phyloP scores from a whole-genome alignment of 2,797 vertebrate genomes.

The Manis javanica region DNA sequence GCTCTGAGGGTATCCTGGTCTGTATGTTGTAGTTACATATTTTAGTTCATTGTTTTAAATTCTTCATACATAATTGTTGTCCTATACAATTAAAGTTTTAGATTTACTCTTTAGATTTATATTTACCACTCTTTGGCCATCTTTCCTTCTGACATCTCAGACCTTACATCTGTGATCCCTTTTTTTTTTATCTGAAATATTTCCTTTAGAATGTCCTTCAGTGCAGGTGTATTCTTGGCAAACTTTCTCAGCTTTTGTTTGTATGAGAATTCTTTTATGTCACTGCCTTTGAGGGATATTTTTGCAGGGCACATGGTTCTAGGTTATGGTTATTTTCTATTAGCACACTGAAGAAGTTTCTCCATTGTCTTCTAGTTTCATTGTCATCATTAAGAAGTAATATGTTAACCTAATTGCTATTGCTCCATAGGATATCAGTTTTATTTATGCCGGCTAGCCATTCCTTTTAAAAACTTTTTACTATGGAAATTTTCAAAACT shows the following conservation, averaged over 20 bases:
- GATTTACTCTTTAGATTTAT: background rate
- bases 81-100: background rate
- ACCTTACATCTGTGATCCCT: background rate
- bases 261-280: background rate
- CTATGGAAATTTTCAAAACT: background rate
- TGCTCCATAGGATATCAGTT: background rate
- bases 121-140: background rate
- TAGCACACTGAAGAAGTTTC: background rate
- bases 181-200: background rate
- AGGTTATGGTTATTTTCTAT: background rate
- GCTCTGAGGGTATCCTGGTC: background rate
- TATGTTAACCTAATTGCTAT: background rate
- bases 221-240: background rate
- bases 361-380: constrained; percentile 22
- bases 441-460: background rate
- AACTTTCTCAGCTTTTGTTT: constrained; percentile 24
- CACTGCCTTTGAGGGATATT: background rate
- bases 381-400: background rate
- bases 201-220: background rate
- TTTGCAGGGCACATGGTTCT: background rate
- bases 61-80: background rate
- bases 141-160: background rate
- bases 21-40: background rate
- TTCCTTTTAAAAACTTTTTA: background rate
- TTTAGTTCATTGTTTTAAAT: constrained; percentile 4